These are phyloP conservation scores for Tolmerus cingulatus DNA, from an alignment of 2,888 invertebrate genomes.

Conservation along the genomic window DNA sequence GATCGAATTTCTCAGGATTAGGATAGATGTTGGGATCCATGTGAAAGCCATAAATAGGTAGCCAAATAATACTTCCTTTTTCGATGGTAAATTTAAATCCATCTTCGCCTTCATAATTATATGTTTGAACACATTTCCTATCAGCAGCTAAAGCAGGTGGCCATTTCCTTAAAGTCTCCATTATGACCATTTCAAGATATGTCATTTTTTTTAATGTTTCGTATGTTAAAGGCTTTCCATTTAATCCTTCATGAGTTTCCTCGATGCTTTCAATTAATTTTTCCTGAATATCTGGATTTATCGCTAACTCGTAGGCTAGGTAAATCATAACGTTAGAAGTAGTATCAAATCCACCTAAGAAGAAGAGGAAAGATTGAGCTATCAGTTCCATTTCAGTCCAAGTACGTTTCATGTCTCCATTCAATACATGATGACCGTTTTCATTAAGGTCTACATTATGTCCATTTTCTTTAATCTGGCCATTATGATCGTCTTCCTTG, in stretches of 20 bases:
- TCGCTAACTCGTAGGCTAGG: conserved; percentile 67
- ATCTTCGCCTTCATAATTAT: conserved; percentile 57
- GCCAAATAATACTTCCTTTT: conserved; percentile 54
- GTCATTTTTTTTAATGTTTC: conserved; percentile 68
- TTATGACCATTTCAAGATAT: conserved; percentile 68
- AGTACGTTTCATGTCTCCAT: conserved; percentile 51
- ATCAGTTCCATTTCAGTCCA: conserved; percentile 67
- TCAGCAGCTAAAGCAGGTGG: conserved; percentile 64
- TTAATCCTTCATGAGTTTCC: conserved; percentile 61
- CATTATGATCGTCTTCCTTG: conserved; percentile 55
- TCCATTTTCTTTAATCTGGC: not conserved
- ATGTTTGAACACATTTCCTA: conserved; percentile 66
- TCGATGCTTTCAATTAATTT: conserved; percentile 67
- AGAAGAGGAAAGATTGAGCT: conserved; percentile 68
- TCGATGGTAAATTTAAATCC: conserved; percentile 56
- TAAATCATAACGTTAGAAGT: conserved; percentile 64
- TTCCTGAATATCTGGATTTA: conserved; percentile 68
- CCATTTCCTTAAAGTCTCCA: conserved; percentile 67
- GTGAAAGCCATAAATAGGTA: conserved; percentile 65
- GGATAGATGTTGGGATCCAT: conserved; percentile 66
- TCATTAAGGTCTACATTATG: not conserved
- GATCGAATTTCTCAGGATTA: conserved; percentile 68
- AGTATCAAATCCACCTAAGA: conserved; percentile 69
- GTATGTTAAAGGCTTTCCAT: conserved; percentile 66
- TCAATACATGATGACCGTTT: not conserved